phyloP scores from a whole-genome alignment of 2,797 vertebrate species.

The Hydrocynus forskahlii region DNA sequence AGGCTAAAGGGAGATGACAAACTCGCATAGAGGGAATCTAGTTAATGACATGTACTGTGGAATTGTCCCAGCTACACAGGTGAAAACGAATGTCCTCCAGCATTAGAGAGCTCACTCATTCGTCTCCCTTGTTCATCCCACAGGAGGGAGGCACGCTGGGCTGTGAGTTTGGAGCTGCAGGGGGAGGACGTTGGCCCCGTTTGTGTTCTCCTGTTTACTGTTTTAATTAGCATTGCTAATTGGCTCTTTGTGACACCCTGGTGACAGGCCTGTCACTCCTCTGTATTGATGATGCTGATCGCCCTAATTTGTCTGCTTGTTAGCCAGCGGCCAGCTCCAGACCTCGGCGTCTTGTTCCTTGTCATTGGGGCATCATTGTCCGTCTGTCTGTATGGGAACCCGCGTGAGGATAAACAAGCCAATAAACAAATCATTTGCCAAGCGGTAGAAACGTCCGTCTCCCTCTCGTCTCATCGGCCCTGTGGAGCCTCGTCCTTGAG shows the following conservation, averaged over 20 bases:
- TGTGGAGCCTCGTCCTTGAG: slow-evolving; percentile 74
- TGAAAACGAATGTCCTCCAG: slow-evolving; percentile 40
- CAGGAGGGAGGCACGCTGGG: slow-evolving; percentile 64
- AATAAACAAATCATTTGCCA: slow-evolving; percentile 78
- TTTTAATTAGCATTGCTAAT: slow-evolving; percentile 98
- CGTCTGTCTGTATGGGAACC: slow-evolving; percentile 66
- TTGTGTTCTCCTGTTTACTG: slow-evolving; percentile 86
- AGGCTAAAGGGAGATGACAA: slow-evolving; percentile 15
- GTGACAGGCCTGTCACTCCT: slow-evolving; percentile 86
- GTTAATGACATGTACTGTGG: background rate
- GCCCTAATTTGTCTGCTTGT: slow-evolving; percentile 80
- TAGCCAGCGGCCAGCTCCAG: slow-evolving; percentile 71
- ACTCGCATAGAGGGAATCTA: background rate
- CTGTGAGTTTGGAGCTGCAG: slow-evolving; percentile 61
- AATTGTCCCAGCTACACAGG: background rate
- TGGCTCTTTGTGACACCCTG: slow-evolving; percentile 88
- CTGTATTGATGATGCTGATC: slow-evolving; percentile 78
- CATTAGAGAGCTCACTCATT: slow-evolving; percentile 61
- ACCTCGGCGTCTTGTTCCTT: slow-evolving; percentile 70
- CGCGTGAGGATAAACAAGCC: slow-evolving; percentile 74
- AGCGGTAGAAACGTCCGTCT: slow-evolving; percentile 53
- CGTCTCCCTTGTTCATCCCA: slow-evolving; percentile 63
- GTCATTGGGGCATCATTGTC: slow-evolving; percentile 79
- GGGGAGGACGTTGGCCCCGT: slow-evolving; percentile 72
- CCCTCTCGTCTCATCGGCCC: slow-evolving; percentile 65